Conservation (phyloP, 53 echinoderm and acorn worm species). For the Paracentrotus lividus region DNA sequence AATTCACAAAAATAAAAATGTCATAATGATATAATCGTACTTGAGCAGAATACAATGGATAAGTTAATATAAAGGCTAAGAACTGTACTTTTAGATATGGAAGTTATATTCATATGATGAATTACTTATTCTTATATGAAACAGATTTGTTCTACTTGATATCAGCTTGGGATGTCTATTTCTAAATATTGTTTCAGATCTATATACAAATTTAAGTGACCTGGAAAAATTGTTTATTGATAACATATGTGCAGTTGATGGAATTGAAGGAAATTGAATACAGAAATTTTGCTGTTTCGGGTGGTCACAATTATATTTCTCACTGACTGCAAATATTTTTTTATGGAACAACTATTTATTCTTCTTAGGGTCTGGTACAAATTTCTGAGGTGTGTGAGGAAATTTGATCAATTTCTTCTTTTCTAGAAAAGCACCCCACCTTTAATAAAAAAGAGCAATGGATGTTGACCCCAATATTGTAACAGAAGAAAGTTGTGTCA, state of each 20-base stretch:
- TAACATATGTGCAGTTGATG: background rate
- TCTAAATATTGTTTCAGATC: background rate
- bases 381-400: slow-evolving; percentile 31
- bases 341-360: slow-evolving; percentile 25
- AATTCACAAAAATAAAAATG: too few species aligned
- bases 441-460: too few species aligned
- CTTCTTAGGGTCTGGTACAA: background rate
- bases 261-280: background rate
- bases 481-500: too few species aligned
- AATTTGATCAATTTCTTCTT: slow-evolving; percentile 44
- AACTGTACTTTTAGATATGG: too few species aligned
- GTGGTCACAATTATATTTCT: background rate
- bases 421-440: slow-evolving; percentile 19
- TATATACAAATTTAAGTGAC: background rate
- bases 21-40: too few species aligned
- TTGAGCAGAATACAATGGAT: too few species aligned
- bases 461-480: too few species aligned
- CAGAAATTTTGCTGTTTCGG: background rate
- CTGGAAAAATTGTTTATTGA: background rate
- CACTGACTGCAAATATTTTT: background rate
- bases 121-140: background rate
- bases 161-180: background rate
- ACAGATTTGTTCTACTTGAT: background rate
- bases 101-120: too few species aligned
- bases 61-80: too few species aligned